Percentiles rank a stretch among this genome's conserved stretches.
These are phyloP conservation scores for Pelobates cultripes DNA, from an alignment of 2,797 vertebrate genomes.

Conservation along the genomic window DNA sequence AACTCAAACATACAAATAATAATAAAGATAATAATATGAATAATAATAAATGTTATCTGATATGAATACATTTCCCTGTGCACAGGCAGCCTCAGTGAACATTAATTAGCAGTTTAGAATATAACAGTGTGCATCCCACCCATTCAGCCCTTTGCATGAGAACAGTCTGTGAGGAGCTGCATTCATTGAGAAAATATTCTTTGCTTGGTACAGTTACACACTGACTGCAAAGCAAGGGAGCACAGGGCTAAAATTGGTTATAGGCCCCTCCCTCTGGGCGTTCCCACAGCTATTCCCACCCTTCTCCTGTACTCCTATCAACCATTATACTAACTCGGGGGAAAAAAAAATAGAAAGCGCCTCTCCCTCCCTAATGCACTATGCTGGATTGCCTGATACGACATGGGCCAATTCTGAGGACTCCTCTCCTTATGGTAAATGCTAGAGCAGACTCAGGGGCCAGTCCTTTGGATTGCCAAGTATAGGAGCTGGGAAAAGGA, in stretches of 20 bases:
- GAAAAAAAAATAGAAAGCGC: slow-evolving; percentile 27
- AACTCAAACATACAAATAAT: too few relatives aligned
- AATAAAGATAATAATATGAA: too few relatives aligned
- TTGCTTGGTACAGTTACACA: too few relatives aligned
- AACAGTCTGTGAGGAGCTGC: too few relatives aligned
- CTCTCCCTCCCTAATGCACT: slow-evolving; percentile 36
- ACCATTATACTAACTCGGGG: slow-evolving; percentile 33
- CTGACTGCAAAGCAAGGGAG: background rate
- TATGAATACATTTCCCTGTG: too few relatives aligned
- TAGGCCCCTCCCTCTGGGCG: slow-evolving; percentile 3
- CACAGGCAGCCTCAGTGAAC: too few relatives aligned
- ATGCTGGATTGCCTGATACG: slow-evolving; percentile 20
- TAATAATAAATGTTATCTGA: too few relatives aligned
- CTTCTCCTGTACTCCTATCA: slow-evolving; percentile 8
- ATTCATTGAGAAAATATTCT: background rate
- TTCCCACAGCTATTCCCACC: slow-evolving; percentile 10
- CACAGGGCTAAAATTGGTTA: background rate
- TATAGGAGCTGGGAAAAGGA: slow-evolving; percentile 18
- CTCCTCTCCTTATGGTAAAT: slow-evolving; percentile 21
- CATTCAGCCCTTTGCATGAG: too few relatives aligned
- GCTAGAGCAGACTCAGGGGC: slow-evolving; percentile 11
- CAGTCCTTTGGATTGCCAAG: slow-evolving; percentile 18
- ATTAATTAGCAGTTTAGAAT: background rate
- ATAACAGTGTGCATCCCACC: background rate
- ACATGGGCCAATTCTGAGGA: slow-evolving; percentile 35